Evolutionary conservation across 2,888 invertebrate species (phyloP), one percentile per base, ranked within the genome.

Genomic region (Cantharis rufa): DNA sequence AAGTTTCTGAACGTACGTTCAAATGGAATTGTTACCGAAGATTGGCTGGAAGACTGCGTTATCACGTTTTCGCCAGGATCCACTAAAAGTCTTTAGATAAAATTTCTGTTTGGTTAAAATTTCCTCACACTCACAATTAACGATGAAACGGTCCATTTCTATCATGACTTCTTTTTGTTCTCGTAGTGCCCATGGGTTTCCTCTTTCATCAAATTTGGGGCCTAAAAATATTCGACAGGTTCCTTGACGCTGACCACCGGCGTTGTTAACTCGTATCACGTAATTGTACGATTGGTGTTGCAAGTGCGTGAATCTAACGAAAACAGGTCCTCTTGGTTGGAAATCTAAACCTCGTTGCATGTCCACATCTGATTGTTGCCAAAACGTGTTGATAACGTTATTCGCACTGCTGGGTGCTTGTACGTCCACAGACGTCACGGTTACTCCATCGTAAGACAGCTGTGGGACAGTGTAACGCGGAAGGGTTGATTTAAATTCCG

Each of bases 11-110:
- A 96, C 0, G 94, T 94, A 74, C 93, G 90, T 86, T 94, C 95
- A 86, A 93, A 94, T 0, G 95, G 94, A 84, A 95, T 94, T 13
- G 95, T 95, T 18, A 96, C 92, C 0, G 94, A 92, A 0, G 95
- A 95, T 71, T 94, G 91, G 0, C 86, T 84, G 10, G 94, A 94
- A 32, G 88, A 87, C 27, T 93, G 92, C 0, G 90, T 90, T 71
- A 96, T 89, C 0, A 89, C 91, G 84, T 93, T 94, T 80, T 88
- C 89, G 10, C 94, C 94, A 0, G 92, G 90, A 21, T 89, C 89
- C 74, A 95, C 94, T 92, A 13, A 32, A 32, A 32, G 1, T 11
- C 3, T 32, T 13, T 11, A 13, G 32, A 3, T 32, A 32, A 13
- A 13, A 32, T 32, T 11, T 11, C 13, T 0, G 3, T 4, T 32